Evolutionary conservation across 2,113 vertebrate genomes (phyloP).

Genomic region (Notarius lentiginosus): DNA sequence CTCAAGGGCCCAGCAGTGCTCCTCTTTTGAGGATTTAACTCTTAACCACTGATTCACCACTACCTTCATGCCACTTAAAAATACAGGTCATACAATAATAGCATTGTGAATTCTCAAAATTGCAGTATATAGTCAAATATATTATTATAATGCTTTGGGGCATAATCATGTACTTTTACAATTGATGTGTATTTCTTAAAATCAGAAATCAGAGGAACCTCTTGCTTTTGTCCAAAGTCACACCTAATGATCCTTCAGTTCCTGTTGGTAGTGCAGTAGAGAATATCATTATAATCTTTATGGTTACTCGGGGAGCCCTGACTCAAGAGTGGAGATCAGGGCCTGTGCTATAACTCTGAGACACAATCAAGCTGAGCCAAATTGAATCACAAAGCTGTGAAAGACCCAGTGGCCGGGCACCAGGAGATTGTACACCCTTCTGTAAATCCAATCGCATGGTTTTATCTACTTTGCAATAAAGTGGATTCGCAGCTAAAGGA

Average conservation of each 20-base stretch:
- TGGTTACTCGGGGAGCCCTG: slow-evolving; percentile 25
- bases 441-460: slow-evolving; percentile 53
- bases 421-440: slow-evolving; percentile 37
- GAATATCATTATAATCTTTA: slow-evolving; percentile 29
- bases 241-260: not conserved
- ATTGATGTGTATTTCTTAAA: not conserved
- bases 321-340: slow-evolving; percentile 44
- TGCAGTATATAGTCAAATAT: not conserved
- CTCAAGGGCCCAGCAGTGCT: not conserved
- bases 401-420: slow-evolving; percentile 37
- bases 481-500: slow-evolving; percentile 36
- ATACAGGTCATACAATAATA: not conserved
- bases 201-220: not conserved
- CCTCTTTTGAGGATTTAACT: not conserved
- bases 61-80: not conserved
- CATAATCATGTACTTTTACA: not conserved
- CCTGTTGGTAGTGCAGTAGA: not conserved
- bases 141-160: not conserved
- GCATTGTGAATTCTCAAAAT: not conserved
- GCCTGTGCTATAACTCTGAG: slow-evolving; percentile 53
- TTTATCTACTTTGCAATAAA: slow-evolving; percentile 51
- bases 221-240: slow-evolving; percentile 21
- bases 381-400: slow-evolving; percentile 56
- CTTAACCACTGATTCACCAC: not conserved
- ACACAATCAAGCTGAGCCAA: slow-evolving; percentile 55